Percentiles rank a stretch among this genome's conserved stretches.
Conservation (phyloP, 2,888 invertebrate genomes). For the Stenchaetothrips biformis region DNA sequence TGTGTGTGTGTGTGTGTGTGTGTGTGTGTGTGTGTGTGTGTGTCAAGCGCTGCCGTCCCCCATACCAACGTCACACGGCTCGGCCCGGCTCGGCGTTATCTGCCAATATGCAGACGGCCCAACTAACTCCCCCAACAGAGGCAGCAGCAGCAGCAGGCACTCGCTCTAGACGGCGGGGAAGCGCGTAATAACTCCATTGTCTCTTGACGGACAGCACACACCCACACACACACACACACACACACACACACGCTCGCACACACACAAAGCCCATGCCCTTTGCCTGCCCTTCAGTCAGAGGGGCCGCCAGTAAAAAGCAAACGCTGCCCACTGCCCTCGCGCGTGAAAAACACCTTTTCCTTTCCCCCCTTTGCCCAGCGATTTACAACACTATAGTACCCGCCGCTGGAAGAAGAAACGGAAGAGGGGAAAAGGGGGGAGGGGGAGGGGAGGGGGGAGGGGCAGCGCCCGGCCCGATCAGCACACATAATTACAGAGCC, state of each 20-base stretch:
- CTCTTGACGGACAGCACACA: neutral
- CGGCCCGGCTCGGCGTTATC: neutral
- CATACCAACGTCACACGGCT: neutral
- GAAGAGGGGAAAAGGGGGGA: neutral
- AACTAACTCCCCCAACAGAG: neutral
- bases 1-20: neutral
- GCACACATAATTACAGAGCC: slow-evolving; percentile 23
- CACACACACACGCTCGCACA: neutral
- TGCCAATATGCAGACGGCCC: neutral
- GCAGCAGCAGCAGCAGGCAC: neutral
- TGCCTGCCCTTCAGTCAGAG: neutral
- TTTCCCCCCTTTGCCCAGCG: neutral
- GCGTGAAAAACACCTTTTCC: neutral
- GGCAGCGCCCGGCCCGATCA: neutral
- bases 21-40: neutral
- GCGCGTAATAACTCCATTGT: neutral
- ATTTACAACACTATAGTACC: slow-evolving; percentile 19
- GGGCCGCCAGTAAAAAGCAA: neutral
- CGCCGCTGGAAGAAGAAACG: neutral
- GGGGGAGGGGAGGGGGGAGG: neutral
- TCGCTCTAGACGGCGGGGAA: neutral
- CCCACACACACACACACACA: neutral
- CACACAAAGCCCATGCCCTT: neutral
- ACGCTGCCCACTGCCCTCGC: neutral
- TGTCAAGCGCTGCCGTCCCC: neutral